Base-by-base conservation (phyloP, 2,888 invertebrate species). In the Nowickia ferox region DNA sequence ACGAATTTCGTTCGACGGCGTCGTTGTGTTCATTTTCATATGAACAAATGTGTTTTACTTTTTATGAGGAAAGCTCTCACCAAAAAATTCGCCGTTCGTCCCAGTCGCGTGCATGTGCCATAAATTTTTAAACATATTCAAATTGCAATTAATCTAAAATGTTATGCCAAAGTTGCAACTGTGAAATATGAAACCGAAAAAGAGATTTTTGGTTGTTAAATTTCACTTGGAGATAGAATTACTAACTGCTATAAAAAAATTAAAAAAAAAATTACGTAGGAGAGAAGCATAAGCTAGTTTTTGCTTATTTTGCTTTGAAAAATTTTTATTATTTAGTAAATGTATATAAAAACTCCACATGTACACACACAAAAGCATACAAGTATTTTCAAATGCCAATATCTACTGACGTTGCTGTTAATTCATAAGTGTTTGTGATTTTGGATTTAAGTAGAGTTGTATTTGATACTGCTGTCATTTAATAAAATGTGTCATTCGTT, bases 401-500 rank as follows among this genome's bases (percentile, higher is more conserved):
- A 51, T 51, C n/a, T 10, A 61, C 10, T 61, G 2, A 42, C 17
- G 10, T 17, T 9, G 9, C 38, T n/a, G 30, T 30, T 30, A 9
- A 9, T 17, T 61, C 13, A 17, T n/a, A 11, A 61, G 15, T 46
- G 59, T 57, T 17, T 57, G 48, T n/a, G 1, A 51, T 63, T 55
- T 1, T n/a, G 2, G 63, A 11, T 74, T 30, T 9, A 53, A 15
- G 30, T 30, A 30, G 8, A 38, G 15, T 42, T 42, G 15, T 48
- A 11, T 72, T 57, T 74, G 57, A 57, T 55, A 38, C 46, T 76
- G 55, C 15, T 84, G 57, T 51, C 69, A 51, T 75, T 61, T 44
- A 71, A 51, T 65, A 69, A 69, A 59, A 63, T 57, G n/a, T 76
- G 71, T 69, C 79, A 84, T 84, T 84, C 75, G 69, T 75, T 55